A percentile compares a stretch with the other conserved stretches of the same genome.
Evolutionary conservation across 2,888 invertebrate genomes (phyloP).

Genomic region (Pterostichus madidus): DNA sequence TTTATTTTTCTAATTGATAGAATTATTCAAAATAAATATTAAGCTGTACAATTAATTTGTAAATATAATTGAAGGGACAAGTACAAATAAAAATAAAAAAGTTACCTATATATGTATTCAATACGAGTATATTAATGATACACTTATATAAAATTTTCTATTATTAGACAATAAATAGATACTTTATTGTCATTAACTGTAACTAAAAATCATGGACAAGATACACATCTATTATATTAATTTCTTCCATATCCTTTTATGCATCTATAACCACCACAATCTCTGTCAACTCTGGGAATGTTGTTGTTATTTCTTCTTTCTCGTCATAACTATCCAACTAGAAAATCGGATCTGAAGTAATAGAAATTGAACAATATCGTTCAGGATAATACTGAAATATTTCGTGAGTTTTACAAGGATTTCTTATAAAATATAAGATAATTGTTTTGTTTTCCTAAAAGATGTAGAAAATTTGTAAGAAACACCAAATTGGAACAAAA

Average conservation of each 20-base stretch:
- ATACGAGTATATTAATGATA: too few species aligned
- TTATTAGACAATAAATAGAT: too few species aligned
- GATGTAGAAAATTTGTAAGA: neutral
- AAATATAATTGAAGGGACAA: too few species aligned
- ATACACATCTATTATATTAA: neutral
- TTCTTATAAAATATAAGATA: slow-evolving; percentile 26
- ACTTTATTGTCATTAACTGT: too few species aligned
- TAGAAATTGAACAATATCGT: slow-evolving; percentile 8
- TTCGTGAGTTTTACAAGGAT: slow-evolving; percentile 48
- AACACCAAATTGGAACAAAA: slow-evolving; percentile 5
- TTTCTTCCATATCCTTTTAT: slow-evolving; percentile 36
- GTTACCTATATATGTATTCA: too few species aligned
- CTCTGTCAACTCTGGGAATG: neutral
- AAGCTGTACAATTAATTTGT: too few species aligned
- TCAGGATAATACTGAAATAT: slow-evolving; percentile 22
- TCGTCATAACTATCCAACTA: too few species aligned
- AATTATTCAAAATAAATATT: too few species aligned
- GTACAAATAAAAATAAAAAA: too few species aligned
- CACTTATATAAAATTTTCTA: too few species aligned
- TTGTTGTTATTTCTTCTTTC: too few species aligned
- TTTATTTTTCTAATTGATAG: too few species aligned
- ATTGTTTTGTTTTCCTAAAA: neutral
- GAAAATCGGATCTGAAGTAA: neutral
- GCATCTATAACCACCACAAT: slow-evolving; percentile 23
- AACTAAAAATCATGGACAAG: neutral